Base-by-base conservation (phyloP, 1,140 invertebrate species). In the Pomacea maculata region DNA sequence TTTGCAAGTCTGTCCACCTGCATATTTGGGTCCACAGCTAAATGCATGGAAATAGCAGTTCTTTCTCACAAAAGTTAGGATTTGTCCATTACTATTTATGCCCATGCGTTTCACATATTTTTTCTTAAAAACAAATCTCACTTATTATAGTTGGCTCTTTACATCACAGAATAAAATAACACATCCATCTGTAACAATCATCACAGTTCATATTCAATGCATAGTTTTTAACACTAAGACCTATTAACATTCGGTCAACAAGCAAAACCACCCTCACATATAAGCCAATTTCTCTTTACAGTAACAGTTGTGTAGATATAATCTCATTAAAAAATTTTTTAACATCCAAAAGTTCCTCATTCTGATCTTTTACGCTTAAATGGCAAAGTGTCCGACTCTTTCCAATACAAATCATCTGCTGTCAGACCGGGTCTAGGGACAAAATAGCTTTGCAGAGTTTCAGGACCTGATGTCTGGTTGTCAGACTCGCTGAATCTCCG, bases 361-460 rank as follows among this genome's bases (percentile, higher is more conserved):
- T 78, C 77, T 12, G 77, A 70, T 45, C 77, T 70, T 29, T 78
- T 78, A 17, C 77, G 67, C 52, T 78, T 78, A 29, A 65, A 70
- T 6, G 77, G 25, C 11, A 19, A 77, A n/a, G 63, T 10, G 45
- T 77, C 75, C 5, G 65, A 29, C n/a, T 78, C 77, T 29, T 78
- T 78, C 77, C 77, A 78, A n/a, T 65, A 71, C 52, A 34, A 52
- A 52, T 71, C n/a, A 25, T 78, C 52, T 54, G 77, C 12, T 45
- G 77, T 67, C 55, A 67, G 9, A 19, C 45, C 17, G 7, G 65
- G 25, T 52, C 45, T 11, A 25, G 73, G 45, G 19, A 57, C 54
- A 54, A 75, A 75, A 54, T 55, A 78, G 34, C 57, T 29, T 45
- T 57, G 7, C 52, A n/a, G 17, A 52, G 19, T 7, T 3, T 55